phyloP scores from a whole-genome alignment of 2,888 invertebrate species.

The Bruchidius siliquastri region DNA sequence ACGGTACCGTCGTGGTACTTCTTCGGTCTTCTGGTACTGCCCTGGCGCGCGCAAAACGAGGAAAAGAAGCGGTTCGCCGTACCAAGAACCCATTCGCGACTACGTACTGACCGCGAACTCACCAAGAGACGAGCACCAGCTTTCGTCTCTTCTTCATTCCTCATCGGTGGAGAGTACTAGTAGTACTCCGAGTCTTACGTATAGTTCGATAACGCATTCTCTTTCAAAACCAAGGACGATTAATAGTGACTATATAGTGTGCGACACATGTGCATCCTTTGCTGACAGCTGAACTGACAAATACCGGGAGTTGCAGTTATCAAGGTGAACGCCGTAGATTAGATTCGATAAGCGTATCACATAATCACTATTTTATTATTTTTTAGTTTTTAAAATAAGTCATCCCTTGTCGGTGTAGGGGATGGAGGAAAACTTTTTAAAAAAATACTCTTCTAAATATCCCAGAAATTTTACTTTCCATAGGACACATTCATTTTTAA shows the following conservation, averaged over 20 bases:
- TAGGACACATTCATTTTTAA: no score
- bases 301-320: neutral
- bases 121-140: neutral
- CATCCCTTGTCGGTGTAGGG: no score
- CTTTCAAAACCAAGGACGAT: neutral
- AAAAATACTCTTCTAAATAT: no score
- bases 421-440: no score
- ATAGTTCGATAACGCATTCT: neutral
- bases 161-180: neutral
- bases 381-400: no score
- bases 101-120: neutral
- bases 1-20: neutral
- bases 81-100: neutral
- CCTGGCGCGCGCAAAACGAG: neutral
- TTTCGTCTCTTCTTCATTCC: neutral
- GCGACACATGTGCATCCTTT: neutral
- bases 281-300: neutral
- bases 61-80: neutral
- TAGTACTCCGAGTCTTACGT: neutral
- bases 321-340: neutral
- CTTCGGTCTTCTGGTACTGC: neutral
- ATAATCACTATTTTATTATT: no score
- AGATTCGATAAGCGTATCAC: no score
- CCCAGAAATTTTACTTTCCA: no score
- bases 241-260: neutral